These are phyloP conservation scores for Dioctria linearis DNA, from an alignment of 2,888 invertebrate species.

Conservation along the genomic window DNA sequence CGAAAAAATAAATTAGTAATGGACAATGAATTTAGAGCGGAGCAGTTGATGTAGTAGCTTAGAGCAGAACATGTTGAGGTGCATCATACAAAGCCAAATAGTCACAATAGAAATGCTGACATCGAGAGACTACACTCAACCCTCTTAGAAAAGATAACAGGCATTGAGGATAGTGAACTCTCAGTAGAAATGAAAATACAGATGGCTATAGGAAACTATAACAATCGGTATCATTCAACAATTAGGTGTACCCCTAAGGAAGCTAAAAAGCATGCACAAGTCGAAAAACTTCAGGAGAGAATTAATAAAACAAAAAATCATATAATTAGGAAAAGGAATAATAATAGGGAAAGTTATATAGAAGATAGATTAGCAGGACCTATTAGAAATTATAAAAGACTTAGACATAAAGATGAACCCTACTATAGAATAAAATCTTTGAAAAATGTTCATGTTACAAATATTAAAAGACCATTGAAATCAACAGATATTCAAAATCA, in stretches of 20 bases:
- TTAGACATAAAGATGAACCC: constrained; percentile 51
- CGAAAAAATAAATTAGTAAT: too few relatives aligned
- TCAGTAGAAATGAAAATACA: too few relatives aligned
- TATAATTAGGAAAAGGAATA: constrained; percentile 31
- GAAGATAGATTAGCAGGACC: constrained; percentile 37
- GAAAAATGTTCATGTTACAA: background rate
- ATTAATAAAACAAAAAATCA: constrained; percentile 51
- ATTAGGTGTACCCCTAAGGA: too few relatives aligned
- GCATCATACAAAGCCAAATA: too few relatives aligned
- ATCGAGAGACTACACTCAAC: constrained; percentile 57
- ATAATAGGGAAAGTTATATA: constrained; percentile 36
- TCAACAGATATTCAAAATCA: background rate
- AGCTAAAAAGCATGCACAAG: too few relatives aligned
- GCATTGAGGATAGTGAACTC: constrained; percentile 50
- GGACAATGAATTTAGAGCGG: too few relatives aligned
- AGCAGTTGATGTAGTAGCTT: too few relatives aligned
- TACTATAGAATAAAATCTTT: constrained; percentile 5
- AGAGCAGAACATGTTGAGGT: too few relatives aligned
- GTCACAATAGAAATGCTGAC: background rate
- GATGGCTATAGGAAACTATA: too few relatives aligned
- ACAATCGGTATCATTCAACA: too few relatives aligned
- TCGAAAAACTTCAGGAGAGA: constrained; percentile 50
- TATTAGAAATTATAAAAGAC: constrained; percentile 50
- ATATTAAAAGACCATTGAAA: constrained; percentile 1
- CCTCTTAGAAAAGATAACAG: constrained; percentile 53